phyloP scores from a whole-genome alignment of 1,140 invertebrate species.

The silkworm (Bombyx mori) region DNA sequence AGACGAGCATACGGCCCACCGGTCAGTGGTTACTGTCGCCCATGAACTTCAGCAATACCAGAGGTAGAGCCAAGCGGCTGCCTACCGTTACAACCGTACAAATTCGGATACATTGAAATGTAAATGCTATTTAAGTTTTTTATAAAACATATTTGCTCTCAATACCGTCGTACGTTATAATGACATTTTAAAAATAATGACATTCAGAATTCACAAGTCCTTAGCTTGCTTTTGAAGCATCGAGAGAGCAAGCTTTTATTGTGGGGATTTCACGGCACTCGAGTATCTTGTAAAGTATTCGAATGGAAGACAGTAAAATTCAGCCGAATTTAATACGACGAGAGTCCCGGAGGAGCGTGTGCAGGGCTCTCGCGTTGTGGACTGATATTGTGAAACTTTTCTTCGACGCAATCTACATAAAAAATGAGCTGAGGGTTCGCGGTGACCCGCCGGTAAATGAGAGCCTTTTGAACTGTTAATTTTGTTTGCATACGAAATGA shows the following conservation, averaged over 20 bases:
- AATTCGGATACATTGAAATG: too few species aligned
- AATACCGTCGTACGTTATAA: background rate
- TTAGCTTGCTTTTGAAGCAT: constrained; percentile 3
- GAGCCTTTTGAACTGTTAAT: constrained; percentile 58
- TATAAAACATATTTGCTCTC: too few species aligned
- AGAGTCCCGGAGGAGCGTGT: constrained; percentile 29
- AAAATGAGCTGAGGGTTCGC: constrained; percentile 55
- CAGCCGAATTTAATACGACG: constrained; percentile 42
- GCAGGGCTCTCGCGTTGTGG: constrained; percentile 36
- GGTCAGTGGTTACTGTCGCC: too few species aligned
- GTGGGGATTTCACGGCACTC: constrained; percentile 9
- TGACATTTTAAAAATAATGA: background rate
- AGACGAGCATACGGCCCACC: too few species aligned
- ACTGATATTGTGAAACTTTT: constrained; percentile 65
- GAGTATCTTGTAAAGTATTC: constrained; percentile 26
- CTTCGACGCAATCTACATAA: constrained; percentile 63
- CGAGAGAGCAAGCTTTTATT: constrained; percentile 8
- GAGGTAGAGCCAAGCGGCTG: too few species aligned
- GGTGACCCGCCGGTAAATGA: constrained; percentile 56
- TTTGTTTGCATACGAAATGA: constrained; percentile 57
- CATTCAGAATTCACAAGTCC: constrained; percentile 5
- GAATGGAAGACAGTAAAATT: constrained; percentile 30
- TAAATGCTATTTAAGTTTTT: too few species aligned
- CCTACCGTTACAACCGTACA: too few species aligned
- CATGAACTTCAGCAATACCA: too few species aligned